Evolutionary conservation across 2,113 vertebrate species (phyloP), one percentile per base, ranked within the genome.

Genomic region (Sturnira hondurensis): DNA sequence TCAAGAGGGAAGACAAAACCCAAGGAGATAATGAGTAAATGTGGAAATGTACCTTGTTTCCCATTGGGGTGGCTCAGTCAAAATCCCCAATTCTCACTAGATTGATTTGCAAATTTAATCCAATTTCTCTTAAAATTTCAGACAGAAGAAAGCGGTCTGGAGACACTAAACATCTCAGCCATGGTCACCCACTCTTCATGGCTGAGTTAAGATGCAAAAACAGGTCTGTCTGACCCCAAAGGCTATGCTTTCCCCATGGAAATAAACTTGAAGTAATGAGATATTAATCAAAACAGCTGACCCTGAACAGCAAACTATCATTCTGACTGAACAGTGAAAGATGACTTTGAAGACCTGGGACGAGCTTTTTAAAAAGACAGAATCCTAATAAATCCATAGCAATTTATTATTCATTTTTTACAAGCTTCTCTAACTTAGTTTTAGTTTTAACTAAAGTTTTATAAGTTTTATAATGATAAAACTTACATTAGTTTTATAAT

Each of bases 11-110:
- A 77, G 86, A 70, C 14, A 58, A 92, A 70, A 43, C 52, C 22
- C 56, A 58, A 95, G 50, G 7, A 67, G 33, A 68, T 16, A 38
- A 0, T 6, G 15, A 74, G 12, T 36, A 63, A 84, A 91, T 52
- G 58, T 11, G 47, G 36, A 65, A 63, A 74, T 3, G 19, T 58
- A 43, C 36, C 77, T 89, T 47, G 31, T 56, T 85, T 67, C 52
- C 67, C 86, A 38, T 26, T 61, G 50, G 41, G 1, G 41, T 68
- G 36, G 70, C 11, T 76, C 77, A 28, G 84, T 36, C 76, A 28
- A 88, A 96, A 90, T 50, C 50, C 50, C 36, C 77, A 94, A 20
- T 83, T 52, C 68, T 92, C 84, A 33, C 88, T 87, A 89, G n/a
- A 82, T 78, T 83, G 78, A 92, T 31, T 43, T 89, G 41, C 61